phyloP scores from a whole-genome alignment of 2,888 invertebrate genomes.

The Epistrophella euchroma region DNA sequence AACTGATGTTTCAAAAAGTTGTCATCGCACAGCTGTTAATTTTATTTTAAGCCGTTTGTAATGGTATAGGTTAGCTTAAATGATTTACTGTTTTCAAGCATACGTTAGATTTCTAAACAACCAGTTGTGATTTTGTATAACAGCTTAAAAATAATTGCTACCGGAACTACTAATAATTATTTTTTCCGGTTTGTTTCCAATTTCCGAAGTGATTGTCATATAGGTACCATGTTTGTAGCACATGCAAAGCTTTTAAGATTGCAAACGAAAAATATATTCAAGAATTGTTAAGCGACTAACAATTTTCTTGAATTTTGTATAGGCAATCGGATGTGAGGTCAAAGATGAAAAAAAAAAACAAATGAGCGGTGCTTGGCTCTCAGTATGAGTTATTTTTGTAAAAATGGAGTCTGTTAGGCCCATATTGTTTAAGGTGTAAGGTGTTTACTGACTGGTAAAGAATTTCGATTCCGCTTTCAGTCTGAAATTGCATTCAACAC shows the following conservation, averaged over 20 bases:
- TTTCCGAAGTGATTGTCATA: not conserved
- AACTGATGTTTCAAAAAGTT: not conserved
- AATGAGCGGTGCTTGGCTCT: too few relatives aligned
- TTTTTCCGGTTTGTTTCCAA: not conserved
- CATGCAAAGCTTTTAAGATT: not conserved
- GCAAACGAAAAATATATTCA: not conserved
- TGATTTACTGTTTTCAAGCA: not conserved
- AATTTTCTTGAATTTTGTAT: too few relatives aligned
- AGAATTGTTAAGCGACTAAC: too few relatives aligned
- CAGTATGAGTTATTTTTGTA: too few relatives aligned
- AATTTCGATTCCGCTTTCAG: too few relatives aligned
- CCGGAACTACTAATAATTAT: not conserved
- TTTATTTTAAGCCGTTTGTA: not conserved
- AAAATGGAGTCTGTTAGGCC: too few relatives aligned
- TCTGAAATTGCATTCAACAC: too few relatives aligned
- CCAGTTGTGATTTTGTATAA: conserved; percentile 1
- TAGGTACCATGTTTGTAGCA: not conserved
- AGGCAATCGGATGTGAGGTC: too few relatives aligned
- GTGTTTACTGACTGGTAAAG: too few relatives aligned
- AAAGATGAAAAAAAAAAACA: too few relatives aligned
- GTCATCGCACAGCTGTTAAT: not conserved
- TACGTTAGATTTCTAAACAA: not conserved
- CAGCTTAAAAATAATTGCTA: not conserved
- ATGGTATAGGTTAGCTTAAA: not conserved
- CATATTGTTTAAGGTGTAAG: too few relatives aligned